Evolutionary conservation across 2,888 invertebrate genomes (phyloP), one percentile per base, ranked within the genome.

Genomic region (Noctua comes): DNA sequence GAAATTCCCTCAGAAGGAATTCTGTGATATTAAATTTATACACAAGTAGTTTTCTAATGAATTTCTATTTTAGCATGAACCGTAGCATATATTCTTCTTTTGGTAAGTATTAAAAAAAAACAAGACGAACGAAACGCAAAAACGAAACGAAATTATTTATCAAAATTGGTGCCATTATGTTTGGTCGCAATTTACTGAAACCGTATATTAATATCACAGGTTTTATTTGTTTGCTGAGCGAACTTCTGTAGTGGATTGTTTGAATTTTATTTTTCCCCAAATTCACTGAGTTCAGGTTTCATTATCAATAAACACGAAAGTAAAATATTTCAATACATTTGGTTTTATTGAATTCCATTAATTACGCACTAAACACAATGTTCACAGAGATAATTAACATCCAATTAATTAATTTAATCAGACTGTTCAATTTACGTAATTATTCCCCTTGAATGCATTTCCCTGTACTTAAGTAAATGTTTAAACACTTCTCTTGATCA

Each of bases 381-480:
- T 65, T 70, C 13, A 40, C 64, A 31, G n/a, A 70, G 24, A 36
- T 70, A 57, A 73, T 73, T 70, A 64, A 48, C 43, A 68, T 64
- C 24, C 6, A 57, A 73, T 85, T 66, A 73, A 73, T 79, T 46
- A 64, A 46, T 70, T 85, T 43, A 74, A 77, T 72, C 36, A 68
- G n/a, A 13, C 21, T 36, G 31, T 40, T 71, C 27, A 16, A 31
- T 64, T 70, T 46, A n/a, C n/a, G n/a, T n/a, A 59, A 51, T 73
- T 59, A 71, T 76, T 73, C 31, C 71, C 2, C 21, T 73, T 82
- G 54, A 76, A 69, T 73, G 48, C 76, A 65, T 64, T 46, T 57
- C 18, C 8, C 16, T 8, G 10, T 5, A 70, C 13, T 48, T 36
- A 31, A 36, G 24, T 65, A 54, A 86, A 82, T 21, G 13, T 66